These are phyloP conservation scores for Pocillopora grandis DNA, from an alignment of 92 coral and sea anemone genomes.

Conservation along the genomic window DNA sequence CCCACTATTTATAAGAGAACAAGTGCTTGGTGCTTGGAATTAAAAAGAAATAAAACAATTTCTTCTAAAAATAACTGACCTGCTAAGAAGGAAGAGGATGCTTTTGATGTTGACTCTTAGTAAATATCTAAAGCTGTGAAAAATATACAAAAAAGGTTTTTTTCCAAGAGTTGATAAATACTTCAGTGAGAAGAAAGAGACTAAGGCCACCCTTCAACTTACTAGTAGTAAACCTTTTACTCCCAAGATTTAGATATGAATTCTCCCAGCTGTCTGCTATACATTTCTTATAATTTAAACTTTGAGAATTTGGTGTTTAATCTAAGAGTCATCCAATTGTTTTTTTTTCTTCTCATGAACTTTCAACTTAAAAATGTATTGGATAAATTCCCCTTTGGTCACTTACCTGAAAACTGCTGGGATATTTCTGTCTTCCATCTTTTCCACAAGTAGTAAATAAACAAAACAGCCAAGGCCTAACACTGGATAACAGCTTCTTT, in stretches of 20 bases:
- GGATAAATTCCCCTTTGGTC: background rate
- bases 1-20: too few relatives aligned
- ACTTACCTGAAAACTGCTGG: conserved; percentile 76
- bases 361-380: too few relatives aligned
- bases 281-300: too few relatives aligned
- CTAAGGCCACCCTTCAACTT: too few relatives aligned
- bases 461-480: conserved; percentile 76
- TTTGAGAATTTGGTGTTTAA: too few relatives aligned
- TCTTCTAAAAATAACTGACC: conserved; percentile 43
- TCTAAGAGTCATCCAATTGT: too few relatives aligned
- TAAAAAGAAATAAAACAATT: background rate
- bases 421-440: conserved; percentile 42
- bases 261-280: too few relatives aligned
- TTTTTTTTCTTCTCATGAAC: too few relatives aligned
- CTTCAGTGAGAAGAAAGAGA: background rate
- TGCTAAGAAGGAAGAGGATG: conserved; percentile 58
- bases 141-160: background rate
- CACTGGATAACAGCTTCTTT: conserved; percentile 34
- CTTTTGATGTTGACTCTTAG: conserved; percentile 62
- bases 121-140: conserved; percentile 58
- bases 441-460: conserved; percentile 69
- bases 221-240: too few relatives aligned
- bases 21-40: background rate
- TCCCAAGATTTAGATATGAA: too few relatives aligned
- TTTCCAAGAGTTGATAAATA: background rate